Conservation (phyloP, 2,888 invertebrate genomes). For the Caenorhabditis uteleia region DNA sequence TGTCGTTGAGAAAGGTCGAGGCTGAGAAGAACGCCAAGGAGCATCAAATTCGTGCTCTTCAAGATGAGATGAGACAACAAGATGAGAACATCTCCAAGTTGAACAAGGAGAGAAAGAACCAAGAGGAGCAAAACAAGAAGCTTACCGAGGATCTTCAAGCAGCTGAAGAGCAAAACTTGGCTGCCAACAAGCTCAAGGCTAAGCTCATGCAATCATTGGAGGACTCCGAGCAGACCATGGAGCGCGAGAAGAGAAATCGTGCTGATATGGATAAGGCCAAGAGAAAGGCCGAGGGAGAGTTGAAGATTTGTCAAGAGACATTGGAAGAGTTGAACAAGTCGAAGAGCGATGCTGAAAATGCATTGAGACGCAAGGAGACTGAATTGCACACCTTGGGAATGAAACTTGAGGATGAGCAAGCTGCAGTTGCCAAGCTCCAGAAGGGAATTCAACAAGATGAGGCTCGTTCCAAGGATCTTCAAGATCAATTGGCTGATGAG, state of each 20-base stretch:
- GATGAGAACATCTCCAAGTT: conserved; percentile 80
- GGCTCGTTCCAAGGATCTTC: conserved; percentile 80
- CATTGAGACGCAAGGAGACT: conserved; percentile 79
- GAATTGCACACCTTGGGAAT: conserved; percentile 94
- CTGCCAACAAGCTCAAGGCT: conserved; percentile 66
- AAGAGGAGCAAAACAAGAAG: conserved; percentile 66
- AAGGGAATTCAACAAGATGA: conserved; percentile 99
- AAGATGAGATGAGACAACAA: conserved; percentile 97
- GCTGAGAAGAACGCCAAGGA: conserved; percentile 68
- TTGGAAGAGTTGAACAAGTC: conserved; percentile 66
- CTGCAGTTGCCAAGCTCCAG: conserved; percentile 91
- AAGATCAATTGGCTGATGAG: conserved; percentile 91
- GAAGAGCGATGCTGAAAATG: conserved; percentile 67
- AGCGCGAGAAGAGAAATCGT: conserved; percentile 68
- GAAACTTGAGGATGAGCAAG: conserved; percentile 97
- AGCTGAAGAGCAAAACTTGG: conserved; percentile 81
- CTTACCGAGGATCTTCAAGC: conserved; percentile 74
- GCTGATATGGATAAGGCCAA: conserved; percentile 69
- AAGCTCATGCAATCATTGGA: conserved; percentile 69
- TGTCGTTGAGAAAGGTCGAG: conserved; percentile 59
- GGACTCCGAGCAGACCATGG: conserved; percentile 63
- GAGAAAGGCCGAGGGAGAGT: conserved; percentile 69
- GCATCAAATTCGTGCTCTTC: conserved; percentile 64
- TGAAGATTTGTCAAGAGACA: conserved; percentile 69
- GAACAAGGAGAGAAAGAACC: conserved; percentile 72